These are phyloP conservation scores for Drosophila nr. perissopoda DNA, from an alignment of 2,888 invertebrate species.

Conservation along the genomic window DNA sequence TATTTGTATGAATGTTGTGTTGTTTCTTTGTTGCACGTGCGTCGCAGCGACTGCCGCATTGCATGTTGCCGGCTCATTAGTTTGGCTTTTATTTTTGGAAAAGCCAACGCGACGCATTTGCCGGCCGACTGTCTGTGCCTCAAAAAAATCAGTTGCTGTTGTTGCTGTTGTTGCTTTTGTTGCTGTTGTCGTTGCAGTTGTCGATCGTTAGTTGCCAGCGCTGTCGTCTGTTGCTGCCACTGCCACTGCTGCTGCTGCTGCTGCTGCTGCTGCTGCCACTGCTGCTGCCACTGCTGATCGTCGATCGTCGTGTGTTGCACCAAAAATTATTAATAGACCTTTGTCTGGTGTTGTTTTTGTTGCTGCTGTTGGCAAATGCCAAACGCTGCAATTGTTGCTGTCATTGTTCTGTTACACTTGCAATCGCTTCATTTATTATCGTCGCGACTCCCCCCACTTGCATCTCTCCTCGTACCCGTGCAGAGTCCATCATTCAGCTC, in stretches of 20 bases:
- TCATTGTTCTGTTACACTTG: constrained; percentile 82
- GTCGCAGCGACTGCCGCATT: constrained; percentile 65
- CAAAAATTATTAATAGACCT: constrained; percentile 78
- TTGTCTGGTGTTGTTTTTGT: constrained; percentile 64
- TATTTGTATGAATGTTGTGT: constrained; percentile 63
- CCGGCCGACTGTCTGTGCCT: constrained; percentile 62
- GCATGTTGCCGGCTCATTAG: constrained; percentile 82
- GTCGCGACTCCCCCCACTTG: constrained; percentile 59
- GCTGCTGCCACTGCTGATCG: constrained; percentile 24
- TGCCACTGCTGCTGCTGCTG: constrained; percentile 28
- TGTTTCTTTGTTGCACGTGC: constrained; percentile 65
- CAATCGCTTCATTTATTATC: constrained; percentile 81
- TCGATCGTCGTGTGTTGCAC: constrained; percentile 66
- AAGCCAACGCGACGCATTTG: constrained; percentile 81
- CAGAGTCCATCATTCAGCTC: constrained; percentile 37
- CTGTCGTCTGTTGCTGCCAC: constrained; percentile 47
- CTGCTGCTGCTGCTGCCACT: constrained; percentile 25
- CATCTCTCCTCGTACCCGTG: constrained; percentile 16
- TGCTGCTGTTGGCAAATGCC: constrained; percentile 78
- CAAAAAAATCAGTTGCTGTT: constrained; percentile 47
- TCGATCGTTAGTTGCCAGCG: constrained; percentile 74
- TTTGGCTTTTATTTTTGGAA: constrained; percentile 81
- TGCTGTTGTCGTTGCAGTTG: constrained; percentile 58
- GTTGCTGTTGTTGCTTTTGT: constrained; percentile 15
- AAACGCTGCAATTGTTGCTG: constrained; percentile 79